Base-by-base conservation (phyloP, 2,113 vertebrate species). In the Elanus axillaris region DNA sequence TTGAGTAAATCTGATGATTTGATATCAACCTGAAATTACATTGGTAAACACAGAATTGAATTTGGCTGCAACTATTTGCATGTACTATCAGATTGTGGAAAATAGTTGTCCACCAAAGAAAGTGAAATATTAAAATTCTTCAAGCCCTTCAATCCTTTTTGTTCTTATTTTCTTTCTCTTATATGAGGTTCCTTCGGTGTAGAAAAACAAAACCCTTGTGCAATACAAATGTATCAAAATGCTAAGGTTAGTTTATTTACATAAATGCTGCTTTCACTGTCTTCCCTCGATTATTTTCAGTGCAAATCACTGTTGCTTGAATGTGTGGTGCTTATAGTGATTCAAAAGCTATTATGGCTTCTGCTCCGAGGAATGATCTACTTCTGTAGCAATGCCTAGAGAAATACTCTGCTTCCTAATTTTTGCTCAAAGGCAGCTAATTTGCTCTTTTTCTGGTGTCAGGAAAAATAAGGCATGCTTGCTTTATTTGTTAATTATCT, bases 291-390 rank as follows among this genome's bases (percentile, higher is more conserved):
- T 95, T 80, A 92, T 96, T 94, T 95, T 88, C 76, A 10, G 76
- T 58, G 42, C 95, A 98, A 97, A 98, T 98, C 95, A 96, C 91
- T 81, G 97, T 76, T 93, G 93, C 95, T 42, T 87, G 94, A 83
- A 89, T 76, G 77, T 83, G 71, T 20, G 32, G 88, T 34, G 87
- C 93, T 96, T 96, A 88, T 93, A 96, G 97, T 88, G 94, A 96
- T 92, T 93, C 15, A 40, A 80, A 63, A 81, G 81, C 92, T 96
- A 94, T 97, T 94, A 97, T 43, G 71, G 76, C 84, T 95, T 93
- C 95, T 71, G 42, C 82, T 97, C 94, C 32, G 18, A 91, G 97
- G 92, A 94, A 96, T 96, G 96, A 97, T 95, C 94, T 94, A 73
- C 89, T 75, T 95, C 89, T 83, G 78, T 67, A 90, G 84, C 82